Evolutionary conservation across 1,140 invertebrate genomes (phyloP), one percentile per base, ranked within the genome.

Genomic region (Lepidotrigona ventralis): DNA sequence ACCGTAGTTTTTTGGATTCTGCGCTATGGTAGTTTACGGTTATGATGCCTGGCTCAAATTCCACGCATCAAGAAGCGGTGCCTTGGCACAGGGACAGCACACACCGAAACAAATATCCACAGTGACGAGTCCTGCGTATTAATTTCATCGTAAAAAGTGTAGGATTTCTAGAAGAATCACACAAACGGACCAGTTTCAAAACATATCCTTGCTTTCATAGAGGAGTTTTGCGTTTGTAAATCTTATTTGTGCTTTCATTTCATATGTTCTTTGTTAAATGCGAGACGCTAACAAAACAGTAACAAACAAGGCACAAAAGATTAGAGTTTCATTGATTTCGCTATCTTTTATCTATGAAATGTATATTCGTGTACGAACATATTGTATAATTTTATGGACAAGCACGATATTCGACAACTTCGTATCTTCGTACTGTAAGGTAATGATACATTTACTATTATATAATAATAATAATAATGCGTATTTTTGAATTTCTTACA

Each of bases 1-100:
- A 86, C 95, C 96, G 53, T 92, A 97, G 97, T 97, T 98, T 91
- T 98, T 98, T 91, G 97, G 97, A 60, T 98, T 97, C 93, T 94
- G 95, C 78, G 96, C 96, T 51, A 97, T 97, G 96, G 88, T 96
- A n/a, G 95, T 94, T 21, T 98, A 98, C 93, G 97, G 95, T 2
- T 95, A 96, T 79, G 97, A 98, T 90, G 96, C 96, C 12, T 97
- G 96, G 92, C 91, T 97, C 17, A 98, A 98, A 91, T 97, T 95
- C 92, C 94, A 95, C 66, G 95, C 92, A 14, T 94, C 95, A 87
- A 95, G 94, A 83, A 94, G 91, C 64, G 97, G 97, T 51, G 95
- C 95, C 23, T 94, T 97, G 64, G 97, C 97, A 53, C 97, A 98
- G 94, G 97, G 97, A 81, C 94, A 96, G 75, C 93, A 96, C 53